Evolutionary conservation across 2,888 invertebrate species (phyloP).

Genomic region (Dicyrtoma fusca): DNA sequence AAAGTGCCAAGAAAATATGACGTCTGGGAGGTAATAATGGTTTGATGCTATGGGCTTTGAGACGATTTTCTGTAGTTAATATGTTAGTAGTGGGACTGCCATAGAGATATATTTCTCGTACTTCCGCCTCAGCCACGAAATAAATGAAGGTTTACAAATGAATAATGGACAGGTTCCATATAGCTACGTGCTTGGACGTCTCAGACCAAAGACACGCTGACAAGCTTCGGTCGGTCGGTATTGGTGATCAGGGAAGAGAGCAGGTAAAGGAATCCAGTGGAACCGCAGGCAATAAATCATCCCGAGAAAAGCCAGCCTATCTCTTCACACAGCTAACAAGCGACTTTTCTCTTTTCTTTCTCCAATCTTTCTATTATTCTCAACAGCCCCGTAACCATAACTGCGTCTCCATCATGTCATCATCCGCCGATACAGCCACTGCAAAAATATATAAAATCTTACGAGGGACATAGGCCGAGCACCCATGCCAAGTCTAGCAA

Average conservation of each 20-base stretch:
- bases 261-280: constrained; percentile 36
- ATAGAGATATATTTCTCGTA: neutral
- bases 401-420: constrained; percentile 1
- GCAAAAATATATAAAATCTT: constrained; percentile 8
- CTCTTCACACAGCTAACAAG: constrained; percentile 30
- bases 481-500: neutral
- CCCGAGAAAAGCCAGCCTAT: constrained; percentile 29
- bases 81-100: neutral
- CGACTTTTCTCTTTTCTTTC: constrained; percentile 11
- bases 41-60: neutral
- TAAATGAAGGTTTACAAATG: constrained; percentile 34
- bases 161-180: constrained; percentile 34
- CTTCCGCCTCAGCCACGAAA: neutral
- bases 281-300: constrained; percentile 37
- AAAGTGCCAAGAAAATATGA: neutral
- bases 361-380: constrained; percentile 2
- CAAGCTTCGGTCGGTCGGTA: constrained; percentile 15
- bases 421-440: neutral
- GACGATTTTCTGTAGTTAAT: constrained; percentile 1
- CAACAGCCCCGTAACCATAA: neutral
- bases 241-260: constrained; percentile 33
- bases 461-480: constrained; percentile 5
- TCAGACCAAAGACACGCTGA: constrained; percentile 27
- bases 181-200: constrained; percentile 19
- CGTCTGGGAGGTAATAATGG: neutral